phyloP scores from a whole-genome alignment of 2,888 invertebrate genomes.

The Idaea biselata region DNA sequence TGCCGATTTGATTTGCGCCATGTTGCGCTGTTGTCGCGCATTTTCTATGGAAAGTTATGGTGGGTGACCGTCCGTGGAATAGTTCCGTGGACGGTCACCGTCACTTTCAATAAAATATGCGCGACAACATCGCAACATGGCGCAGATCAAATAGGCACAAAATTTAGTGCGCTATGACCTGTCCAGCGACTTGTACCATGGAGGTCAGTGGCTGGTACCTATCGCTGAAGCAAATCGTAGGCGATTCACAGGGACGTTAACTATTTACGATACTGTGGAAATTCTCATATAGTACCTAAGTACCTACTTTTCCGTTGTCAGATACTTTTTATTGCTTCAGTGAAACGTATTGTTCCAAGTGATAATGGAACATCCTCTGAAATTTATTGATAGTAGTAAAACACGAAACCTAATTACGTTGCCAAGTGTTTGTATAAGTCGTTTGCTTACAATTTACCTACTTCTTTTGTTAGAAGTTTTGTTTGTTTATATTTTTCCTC shows the following conservation, averaged over 20 bases:
- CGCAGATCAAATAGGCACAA: too few species aligned
- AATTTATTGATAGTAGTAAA: slow-evolving; percentile 19
- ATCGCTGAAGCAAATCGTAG: not conserved
- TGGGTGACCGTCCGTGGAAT: too few species aligned
- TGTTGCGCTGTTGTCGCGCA: too few species aligned
- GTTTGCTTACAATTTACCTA: not conserved
- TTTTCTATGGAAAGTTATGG: too few species aligned
- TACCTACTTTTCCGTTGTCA: not conserved
- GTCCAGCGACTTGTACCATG: too few species aligned
- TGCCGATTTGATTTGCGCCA: too few species aligned
- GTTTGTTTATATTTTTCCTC: too few species aligned
- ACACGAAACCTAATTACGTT: slow-evolving; percentile 14
- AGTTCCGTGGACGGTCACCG: too few species aligned
- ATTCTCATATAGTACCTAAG: slow-evolving; percentile 1
- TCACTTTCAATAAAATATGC: too few species aligned
- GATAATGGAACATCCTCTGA: slow-evolving; percentile 16
- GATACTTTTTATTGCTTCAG: slow-evolving; percentile 11
- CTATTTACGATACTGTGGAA: slow-evolving; percentile 3
- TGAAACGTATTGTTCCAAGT: slow-evolving; percentile 13
- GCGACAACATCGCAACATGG: too few species aligned
- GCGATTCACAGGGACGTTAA: slow-evolving; percentile 1
- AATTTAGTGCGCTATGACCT: too few species aligned
- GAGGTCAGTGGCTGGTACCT: too few species aligned
- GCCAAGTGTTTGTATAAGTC: not conserved
- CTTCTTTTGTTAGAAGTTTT: not conserved